Evolutionary conservation across 2,888 invertebrate genomes (phyloP).

Genomic region (Homarus gammarus): DNA sequence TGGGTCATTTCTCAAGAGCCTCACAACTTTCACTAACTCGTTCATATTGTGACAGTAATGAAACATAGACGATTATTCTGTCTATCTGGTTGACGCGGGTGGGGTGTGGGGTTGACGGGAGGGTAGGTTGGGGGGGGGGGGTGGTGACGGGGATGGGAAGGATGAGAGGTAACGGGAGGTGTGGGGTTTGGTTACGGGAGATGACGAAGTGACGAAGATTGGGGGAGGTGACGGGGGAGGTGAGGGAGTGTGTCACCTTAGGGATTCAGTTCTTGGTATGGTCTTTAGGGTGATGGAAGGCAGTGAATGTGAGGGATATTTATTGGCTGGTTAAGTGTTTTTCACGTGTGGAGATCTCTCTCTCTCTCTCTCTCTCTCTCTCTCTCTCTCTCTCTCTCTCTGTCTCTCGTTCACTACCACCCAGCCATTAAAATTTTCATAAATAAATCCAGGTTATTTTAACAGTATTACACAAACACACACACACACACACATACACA

Average conservation of each 20-base stretch:
- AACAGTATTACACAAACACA: background rate
- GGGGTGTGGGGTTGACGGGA: no score
- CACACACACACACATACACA: background rate
- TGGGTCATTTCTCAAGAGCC: background rate
- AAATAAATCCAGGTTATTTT: background rate
- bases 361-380: slow-evolving; percentile 27
- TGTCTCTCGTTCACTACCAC: background rate
- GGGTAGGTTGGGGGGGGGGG: no score
- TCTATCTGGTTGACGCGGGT: slow-evolving; percentile 3
- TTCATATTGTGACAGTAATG: slow-evolving; percentile 35
- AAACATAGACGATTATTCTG: slow-evolving; percentile 42
- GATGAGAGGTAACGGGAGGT: no score
- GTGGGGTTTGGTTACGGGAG: no score
- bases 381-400: slow-evolving; percentile 22
- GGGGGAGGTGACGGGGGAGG: no score
- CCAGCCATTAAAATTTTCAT: background rate
- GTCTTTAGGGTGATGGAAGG: background rate
- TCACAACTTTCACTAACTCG: slow-evolving; percentile 19
- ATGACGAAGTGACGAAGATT: no score
- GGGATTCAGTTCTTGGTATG: background rate
- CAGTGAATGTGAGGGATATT: slow-evolving; percentile 13
- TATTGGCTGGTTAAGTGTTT: background rate
- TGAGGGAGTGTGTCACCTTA: background rate
- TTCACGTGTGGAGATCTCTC: no score
- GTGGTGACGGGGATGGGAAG: no score